Base-by-base conservation (phyloP, 2,888 invertebrate genomes). In the Limnephilus lunatus region DNA sequence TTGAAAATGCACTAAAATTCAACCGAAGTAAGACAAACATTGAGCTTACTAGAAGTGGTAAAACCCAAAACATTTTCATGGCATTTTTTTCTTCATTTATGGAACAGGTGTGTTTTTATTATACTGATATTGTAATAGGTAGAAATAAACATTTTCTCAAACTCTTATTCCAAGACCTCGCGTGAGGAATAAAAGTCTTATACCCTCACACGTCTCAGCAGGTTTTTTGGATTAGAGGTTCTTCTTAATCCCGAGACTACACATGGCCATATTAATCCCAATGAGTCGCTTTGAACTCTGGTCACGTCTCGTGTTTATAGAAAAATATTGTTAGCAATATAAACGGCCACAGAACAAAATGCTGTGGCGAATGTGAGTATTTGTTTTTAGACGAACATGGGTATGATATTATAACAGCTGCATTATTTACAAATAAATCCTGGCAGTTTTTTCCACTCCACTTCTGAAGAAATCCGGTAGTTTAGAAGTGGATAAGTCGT, bases 301-400 rank as follows among this genome's bases (percentile, higher is more conserved):
- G 90, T 89, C 92, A 91, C 92, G 92, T 89, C 25, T 88, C 30
- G n/a, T 85, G 81, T 53, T 92, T 87, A 91, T 92, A 86, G 92
- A 89, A 85, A 92, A 92, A 92, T 92, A 92, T 91, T 91, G 90
- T 91, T 90, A 44, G 89, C 48, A 80, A 90, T 90, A 89, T 85
- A 83, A 90, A 35, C 81, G 82, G 44, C 68, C 88, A 31, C 83
- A 90, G 90, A 92, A 86, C 91, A 92, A 68, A 68, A n/a, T 5
- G 25, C 19, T 85, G 44, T 44, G 14, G 86, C 86, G 0, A 2
- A 1, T n/a, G 44, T 44, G 9, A 39, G 39, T 39, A 39, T 39
- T 11, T 39, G 1, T 11, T 44, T 39, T 44, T 44, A 44, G 44
- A 44, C 12, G 12, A 12, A 44, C 44, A 44, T 12, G 44, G 12